Percentiles rank a stretch among this genome's conserved stretches.
Conservation (phyloP, 1,140 invertebrate species). For the Kradibia gibbosae region DNA sequence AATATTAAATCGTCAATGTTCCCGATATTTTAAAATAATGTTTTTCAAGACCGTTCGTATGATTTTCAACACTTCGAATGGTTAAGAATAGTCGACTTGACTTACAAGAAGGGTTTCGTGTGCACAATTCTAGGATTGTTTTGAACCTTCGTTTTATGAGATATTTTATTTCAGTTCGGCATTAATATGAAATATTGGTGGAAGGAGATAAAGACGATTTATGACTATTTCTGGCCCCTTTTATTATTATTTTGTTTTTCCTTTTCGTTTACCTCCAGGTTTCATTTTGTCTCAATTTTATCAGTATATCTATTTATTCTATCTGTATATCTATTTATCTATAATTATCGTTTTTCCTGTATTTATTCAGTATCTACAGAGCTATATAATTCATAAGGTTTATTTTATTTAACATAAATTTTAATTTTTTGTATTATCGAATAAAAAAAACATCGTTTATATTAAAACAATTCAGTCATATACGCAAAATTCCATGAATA, state of each 20-base stretch:
- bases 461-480: no score
- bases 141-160: constrained; percentile 50
- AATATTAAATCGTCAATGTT: no score
- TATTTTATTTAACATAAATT: no score
- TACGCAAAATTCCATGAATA: no score
- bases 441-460: no score
- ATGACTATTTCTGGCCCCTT: constrained; percentile 41
- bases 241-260: not conserved
- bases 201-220: constrained; percentile 47
- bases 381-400: not conserved
- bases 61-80: constrained; percentile 15
- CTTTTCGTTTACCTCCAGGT: no score
- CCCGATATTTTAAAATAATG: no score
- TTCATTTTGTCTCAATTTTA: not conserved
- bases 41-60: not conserved
- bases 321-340: not conserved
- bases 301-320: not conserved
- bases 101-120: not conserved
- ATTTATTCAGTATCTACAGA: not conserved
- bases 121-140: constrained; percentile 37
- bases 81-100: constrained; percentile 38
- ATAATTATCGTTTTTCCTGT: not conserved
- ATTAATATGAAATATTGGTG: constrained; percentile 49
- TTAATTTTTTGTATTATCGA: no score
- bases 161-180: constrained; percentile 49